Evolutionary conservation across 1,140 invertebrate species (phyloP), one percentile per base, ranked within the genome.

Genomic region (Brachionus angularis): DNA sequence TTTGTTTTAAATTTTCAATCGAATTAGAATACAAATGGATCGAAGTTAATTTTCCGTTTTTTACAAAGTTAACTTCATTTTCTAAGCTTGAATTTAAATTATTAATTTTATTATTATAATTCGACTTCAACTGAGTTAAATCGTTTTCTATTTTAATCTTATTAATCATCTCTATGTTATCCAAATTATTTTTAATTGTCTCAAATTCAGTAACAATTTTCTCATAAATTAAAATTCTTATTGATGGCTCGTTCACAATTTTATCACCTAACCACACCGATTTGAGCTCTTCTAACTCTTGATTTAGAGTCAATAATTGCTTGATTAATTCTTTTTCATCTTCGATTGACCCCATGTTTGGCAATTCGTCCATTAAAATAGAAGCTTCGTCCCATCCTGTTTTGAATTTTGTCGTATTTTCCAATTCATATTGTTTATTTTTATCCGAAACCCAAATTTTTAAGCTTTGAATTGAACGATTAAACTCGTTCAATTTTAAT

Each of bases 81-180:
- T 58, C 33, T 2, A 58, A 23, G 12, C 34, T 10, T 23, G 39
- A 12, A 27, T 58, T 58, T 0, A 58, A 23, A 10, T 58, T 34
- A 23, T 23, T 58, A 8, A 58, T 58, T 14, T 58, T 21, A 4
- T 3, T 25, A 3, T 31, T 23, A 58, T 36, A 58, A 0, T 16
- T 39, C n/a, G 18, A 23, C 10, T 58, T 58, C 7, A 58, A 23
- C 18, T 58, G 21, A 0, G 23, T 58, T 0, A 58, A 39, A 27
- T 58, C 39, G 16, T 58, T 58, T 34, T 58, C 16, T 14, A 58
- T 58, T 58, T 58, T 58, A 23, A 58, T 23, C 8, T 58, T 31
- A 42, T 42, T 58, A 16, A 58, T 39, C 0, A 58, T 12, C 5
- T 58, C 34, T 12, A 58, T 27, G 21, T 27, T 58, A 5, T 58